Evolutionary conservation across 2,113 vertebrate species (phyloP).

Genomic region (Lophura nycthemera): DNA sequence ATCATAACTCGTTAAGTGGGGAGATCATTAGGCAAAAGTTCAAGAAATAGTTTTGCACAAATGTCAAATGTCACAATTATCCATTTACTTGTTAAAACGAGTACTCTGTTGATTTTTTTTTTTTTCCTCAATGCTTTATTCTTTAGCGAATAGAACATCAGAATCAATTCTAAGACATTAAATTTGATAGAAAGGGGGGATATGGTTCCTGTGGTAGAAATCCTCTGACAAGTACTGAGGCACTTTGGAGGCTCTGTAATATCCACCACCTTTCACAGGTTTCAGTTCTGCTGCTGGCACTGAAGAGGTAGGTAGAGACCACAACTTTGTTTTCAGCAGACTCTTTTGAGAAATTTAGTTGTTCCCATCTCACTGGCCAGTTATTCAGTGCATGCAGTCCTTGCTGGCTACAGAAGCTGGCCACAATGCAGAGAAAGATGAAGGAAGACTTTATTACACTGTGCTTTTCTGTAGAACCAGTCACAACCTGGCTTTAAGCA

Average conservation of each 20-base stretch:
- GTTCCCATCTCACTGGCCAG: not conserved
- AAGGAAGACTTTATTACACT: not conserved
- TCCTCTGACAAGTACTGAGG: not conserved
- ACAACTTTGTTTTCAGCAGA: not conserved
- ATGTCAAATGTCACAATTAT: constrained; percentile 51
- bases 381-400: not conserved
- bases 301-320: not conserved
- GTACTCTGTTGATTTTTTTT: constrained; percentile 49
- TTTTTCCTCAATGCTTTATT: constrained; percentile 1
- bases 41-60: not conserved
- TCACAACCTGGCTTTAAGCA: not conserved
- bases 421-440: not conserved
- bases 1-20: not conserved
- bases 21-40: constrained; percentile 43
- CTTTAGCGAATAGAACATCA: constrained; percentile 26
- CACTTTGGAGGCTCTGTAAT: not conserved
- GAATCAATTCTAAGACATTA: not conserved
- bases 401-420: not conserved
- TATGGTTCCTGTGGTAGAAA: not conserved
- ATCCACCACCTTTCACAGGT: not conserved
- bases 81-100: constrained; percentile 45
- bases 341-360: not conserved
- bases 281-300: not conserved
- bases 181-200: not conserved
- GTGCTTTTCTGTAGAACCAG: not conserved